A percentile compares a stretch with the other conserved stretches of the same genome.
These are phyloP conservation scores for Zaprionus kolodkinae DNA, from an alignment of 1,140 invertebrate genomes.

Conservation along the genomic window DNA sequence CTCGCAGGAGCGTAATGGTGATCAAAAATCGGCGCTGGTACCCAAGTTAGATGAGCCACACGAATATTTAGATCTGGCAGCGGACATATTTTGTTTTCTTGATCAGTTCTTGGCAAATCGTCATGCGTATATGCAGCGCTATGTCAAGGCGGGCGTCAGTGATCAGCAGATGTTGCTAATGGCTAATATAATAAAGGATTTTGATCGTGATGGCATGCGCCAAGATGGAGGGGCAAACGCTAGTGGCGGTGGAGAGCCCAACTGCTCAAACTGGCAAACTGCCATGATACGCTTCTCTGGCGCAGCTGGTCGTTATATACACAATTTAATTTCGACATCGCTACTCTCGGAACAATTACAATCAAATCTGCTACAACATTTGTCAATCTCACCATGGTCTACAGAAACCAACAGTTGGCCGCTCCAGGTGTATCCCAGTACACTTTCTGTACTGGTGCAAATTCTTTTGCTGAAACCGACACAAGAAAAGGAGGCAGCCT, in stretches of 20 bases:
- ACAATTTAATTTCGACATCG: constrained; percentile 90
- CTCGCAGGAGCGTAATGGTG: constrained; percentile 84
- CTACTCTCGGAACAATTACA: constrained; percentile 89
- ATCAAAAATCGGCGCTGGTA: constrained; percentile 86
- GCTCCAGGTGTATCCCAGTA: constrained; percentile 93
- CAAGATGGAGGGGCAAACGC: constrained; percentile 54
- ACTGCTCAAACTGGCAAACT: constrained; percentile 74
- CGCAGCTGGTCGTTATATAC: constrained; percentile 81
- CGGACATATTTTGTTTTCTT: constrained; percentile 80
- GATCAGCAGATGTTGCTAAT: constrained; percentile 92
- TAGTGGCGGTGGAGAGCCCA: constrained; percentile 23
- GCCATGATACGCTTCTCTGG: constrained; percentile 83
- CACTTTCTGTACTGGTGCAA: constrained; percentile 90
- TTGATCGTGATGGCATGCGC: constrained; percentile 89
- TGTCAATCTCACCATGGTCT: constrained; percentile 91
- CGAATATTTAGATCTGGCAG: constrained; percentile 84
- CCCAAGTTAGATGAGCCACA: constrained; percentile 96
- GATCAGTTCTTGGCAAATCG: constrained; percentile 82
- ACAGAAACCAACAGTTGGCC: constrained; percentile 89
- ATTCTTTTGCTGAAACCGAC: constrained; percentile 92
- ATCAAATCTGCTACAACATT: constrained; percentile 89
- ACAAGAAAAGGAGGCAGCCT: constrained; percentile 93
- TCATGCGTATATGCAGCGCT: constrained; percentile 85
- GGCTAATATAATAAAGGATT: constrained; percentile 92
- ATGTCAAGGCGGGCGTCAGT: constrained; percentile 87